Evolutionary conservation across 2,797 vertebrate genomes (phyloP), one percentile per base, ranked within the genome.

Genomic region (Naso thynnoides): DNA sequence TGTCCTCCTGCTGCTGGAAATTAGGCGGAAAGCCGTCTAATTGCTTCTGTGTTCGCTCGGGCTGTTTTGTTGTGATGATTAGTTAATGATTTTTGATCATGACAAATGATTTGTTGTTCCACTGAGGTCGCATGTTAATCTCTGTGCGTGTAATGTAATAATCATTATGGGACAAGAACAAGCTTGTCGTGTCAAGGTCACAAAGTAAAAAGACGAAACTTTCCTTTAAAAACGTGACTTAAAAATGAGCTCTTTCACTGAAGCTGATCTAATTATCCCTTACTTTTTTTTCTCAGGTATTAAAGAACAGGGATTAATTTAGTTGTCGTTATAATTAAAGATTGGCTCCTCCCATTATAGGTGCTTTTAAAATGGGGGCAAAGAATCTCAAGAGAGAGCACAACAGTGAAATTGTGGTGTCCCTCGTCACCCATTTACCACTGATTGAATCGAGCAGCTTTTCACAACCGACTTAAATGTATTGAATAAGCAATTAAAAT

Each of bases 251-350:
- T 33, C 6, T 78, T 79, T 78, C 52, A 72, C 36, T 21, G 36
- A 76, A 65, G 44, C 71, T 55, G 71, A 75, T 84, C 70, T 70
- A 81, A 78, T 90, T 81, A 76, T 79, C 60, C 26, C 27, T 70
- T 9, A 31, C 23, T 24, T 24, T 80, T 73, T 67, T 49, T 11
- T 29, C 16, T 70, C 77, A 44, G 58, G 41, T 73, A 50, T 82
- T 68, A 78, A 63, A 87, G 78, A 78, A 77, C 68, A 59, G 33
- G 61, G 75, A 81, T 84, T 82, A 81, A 78, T 86, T 66, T 81
- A 86, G 76, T 57, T 74, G 53, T 77, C 61, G 39, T 79, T 68
- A 64, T 84, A 70, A 84, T 86, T 87, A 82, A 81, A 86, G 82
- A 76, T 67, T 73, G n/a, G 42, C 71, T 72, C 58, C 59, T 68